Percentiles rank a stretch among this genome's conserved stretches.
These are phyloP conservation scores for Heliconius eleuchia DNA, from an alignment of 1,140 invertebrate genomes.

Conservation along the genomic window DNA sequence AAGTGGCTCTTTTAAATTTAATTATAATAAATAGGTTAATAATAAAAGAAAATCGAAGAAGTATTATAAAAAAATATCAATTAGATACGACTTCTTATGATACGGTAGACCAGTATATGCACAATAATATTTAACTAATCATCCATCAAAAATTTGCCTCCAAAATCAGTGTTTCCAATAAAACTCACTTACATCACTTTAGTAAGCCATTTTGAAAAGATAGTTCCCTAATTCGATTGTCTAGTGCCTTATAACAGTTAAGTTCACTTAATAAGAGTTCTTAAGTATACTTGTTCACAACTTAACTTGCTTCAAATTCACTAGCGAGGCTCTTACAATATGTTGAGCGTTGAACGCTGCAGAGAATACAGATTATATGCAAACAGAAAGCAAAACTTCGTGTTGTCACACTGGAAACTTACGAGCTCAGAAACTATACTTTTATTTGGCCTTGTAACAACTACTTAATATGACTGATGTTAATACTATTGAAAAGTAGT, in stretches of 20 bases:
- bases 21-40: no score
- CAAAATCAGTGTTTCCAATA: neutral
- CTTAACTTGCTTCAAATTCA: slow-evolving; percentile 34
- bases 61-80: no score
- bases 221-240: slow-evolving; percentile 3
- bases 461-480: neutral
- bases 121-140: no score
- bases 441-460: neutral
- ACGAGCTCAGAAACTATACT: neutral
- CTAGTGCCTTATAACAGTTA: neutral
- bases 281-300: slow-evolving; percentile 33
- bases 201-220: neutral
- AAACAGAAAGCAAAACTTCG: slow-evolving; percentile 31
- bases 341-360: slow-evolving; percentile 44
- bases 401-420: slow-evolving; percentile 25
- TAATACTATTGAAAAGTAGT: neutral
- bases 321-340: slow-evolving; percentile 46
- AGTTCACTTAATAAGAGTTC: slow-evolving; percentile 32
- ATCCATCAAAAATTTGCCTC: no score
- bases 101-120: no score
- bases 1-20: no score
- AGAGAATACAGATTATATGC: slow-evolving; percentile 52
- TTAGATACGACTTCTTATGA: no score
- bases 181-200: neutral
- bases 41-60: no score